Evolutionary conservation across 2,888 invertebrate genomes (phyloP).

Genomic region (Oscheius sp.): DNA sequence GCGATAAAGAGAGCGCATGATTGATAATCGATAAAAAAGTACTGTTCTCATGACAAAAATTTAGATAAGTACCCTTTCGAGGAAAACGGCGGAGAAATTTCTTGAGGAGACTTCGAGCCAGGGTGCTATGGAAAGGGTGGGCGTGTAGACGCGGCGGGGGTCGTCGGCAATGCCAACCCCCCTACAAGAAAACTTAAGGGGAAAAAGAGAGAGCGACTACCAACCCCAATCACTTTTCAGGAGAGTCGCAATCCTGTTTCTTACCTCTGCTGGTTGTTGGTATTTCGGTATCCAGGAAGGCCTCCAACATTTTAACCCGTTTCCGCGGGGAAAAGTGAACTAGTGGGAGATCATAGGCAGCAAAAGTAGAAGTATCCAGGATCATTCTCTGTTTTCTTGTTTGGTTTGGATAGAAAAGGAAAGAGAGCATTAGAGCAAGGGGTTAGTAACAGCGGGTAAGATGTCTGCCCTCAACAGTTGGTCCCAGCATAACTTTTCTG

Average conservation of each 20-base stretch:
- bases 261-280: conserved; percentile 31
- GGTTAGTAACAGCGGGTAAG: background rate
- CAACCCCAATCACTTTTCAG: conserved; percentile 14
- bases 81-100: conserved; percentile 18
- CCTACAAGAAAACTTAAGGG: background rate
- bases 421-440: background rate
- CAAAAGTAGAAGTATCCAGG: conserved; percentile 22
- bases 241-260: background rate
- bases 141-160: background rate
- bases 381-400: conserved; percentile 22
- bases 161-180: conserved; percentile 21
- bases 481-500: too few relatives aligned
- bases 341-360: conserved; percentile 41
- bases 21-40: background rate
- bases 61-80: conserved; percentile 15
- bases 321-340: conserved; percentile 53
- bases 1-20: too few relatives aligned
- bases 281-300: conserved; percentile 19
- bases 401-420: conserved; percentile 3
- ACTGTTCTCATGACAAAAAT: background rate
- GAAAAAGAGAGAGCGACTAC: background rate
- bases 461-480: too few relatives aligned
- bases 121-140: conserved; percentile 5
- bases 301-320: conserved; percentile 22
- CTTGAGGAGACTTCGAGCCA: conserved; percentile 25